These are phyloP conservation scores for Pomacea maculata DNA, from an alignment of 1,140 invertebrate genomes.

Conservation along the genomic window DNA sequence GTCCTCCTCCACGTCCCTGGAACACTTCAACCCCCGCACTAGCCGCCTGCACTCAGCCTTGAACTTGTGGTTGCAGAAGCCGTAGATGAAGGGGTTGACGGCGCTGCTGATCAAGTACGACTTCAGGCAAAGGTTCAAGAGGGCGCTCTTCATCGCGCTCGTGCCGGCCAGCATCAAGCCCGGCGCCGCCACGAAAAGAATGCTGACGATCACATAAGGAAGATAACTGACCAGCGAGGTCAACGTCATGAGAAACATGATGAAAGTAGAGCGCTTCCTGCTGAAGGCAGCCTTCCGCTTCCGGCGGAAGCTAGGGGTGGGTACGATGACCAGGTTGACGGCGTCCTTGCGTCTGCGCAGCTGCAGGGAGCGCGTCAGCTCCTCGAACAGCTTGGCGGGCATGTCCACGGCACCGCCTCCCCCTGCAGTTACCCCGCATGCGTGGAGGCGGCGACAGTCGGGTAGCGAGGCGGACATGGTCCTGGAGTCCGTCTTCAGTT, in stretches of 20 bases:
- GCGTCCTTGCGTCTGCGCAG: conserved; percentile 7
- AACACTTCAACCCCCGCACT: conserved; percentile 12
- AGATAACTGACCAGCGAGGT: conserved; percentile 40
- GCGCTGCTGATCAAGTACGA: conserved; percentile 48
- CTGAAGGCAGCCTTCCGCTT: conserved; percentile 17
- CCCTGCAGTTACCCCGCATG: background rate
- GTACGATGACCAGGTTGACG: conserved; percentile 11
- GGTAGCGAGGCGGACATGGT: conserved; percentile 10
- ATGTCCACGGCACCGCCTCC: background rate
- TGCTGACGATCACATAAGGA: conserved; percentile 33
- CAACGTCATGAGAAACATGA: conserved; percentile 42
- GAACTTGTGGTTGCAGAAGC: conserved; percentile 46
- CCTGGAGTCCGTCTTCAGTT: conserved; percentile 17
- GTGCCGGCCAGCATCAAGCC: conserved; percentile 9
- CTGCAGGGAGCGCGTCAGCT: conserved; percentile 16
- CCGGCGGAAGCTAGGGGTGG: conserved; percentile 14
- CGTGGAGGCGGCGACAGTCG: conserved; percentile 13
- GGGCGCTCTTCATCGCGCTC: conserved; percentile 10
- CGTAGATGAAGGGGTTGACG: conserved; percentile 47
- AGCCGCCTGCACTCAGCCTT: conserved; percentile 30
- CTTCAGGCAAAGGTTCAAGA: conserved; percentile 41
- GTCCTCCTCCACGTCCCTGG: background rate
- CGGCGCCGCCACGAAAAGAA: conserved; percentile 21
- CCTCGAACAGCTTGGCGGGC: conserved; percentile 23
- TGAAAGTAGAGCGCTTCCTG: conserved; percentile 34